phyloP scores from a whole-genome alignment of 2,888 invertebrate genomes.

The Noctua fimbriata region DNA sequence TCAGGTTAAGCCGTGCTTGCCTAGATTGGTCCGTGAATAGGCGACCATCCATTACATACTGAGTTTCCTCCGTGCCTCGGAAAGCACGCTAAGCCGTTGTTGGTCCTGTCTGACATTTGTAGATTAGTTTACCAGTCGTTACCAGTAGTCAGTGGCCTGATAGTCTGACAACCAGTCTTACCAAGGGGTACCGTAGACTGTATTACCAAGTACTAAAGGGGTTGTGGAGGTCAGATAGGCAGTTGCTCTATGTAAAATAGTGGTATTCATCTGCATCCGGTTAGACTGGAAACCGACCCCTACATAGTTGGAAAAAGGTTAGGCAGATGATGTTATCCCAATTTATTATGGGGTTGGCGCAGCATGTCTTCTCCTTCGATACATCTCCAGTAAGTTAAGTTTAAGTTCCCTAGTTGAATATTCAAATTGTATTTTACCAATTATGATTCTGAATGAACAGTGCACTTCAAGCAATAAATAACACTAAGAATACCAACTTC shows the following conservation, averaged over 20 bases:
- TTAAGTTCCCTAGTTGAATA: too few species aligned
- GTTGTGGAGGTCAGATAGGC: background rate
- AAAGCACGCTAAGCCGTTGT: background rate
- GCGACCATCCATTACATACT: background rate
- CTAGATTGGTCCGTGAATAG: background rate
- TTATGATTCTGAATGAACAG: background rate
- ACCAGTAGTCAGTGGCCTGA: background rate
- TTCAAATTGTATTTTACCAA: background rate
- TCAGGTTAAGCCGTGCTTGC: background rate
- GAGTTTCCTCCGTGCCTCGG: background rate
- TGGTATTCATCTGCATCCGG: background rate
- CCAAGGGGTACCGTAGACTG: background rate
- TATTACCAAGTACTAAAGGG: background rate
- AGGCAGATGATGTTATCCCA: too few species aligned
- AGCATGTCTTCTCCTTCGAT: too few species aligned
- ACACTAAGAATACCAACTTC: too few species aligned
- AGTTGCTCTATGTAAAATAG: background rate
- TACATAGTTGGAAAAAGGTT: background rate
- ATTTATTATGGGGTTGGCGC: too few species aligned
- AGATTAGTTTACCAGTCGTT: background rate
- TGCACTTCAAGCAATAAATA: too few species aligned
- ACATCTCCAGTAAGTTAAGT: too few species aligned
- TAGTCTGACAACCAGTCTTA: background rate
- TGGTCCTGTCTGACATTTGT: background rate
- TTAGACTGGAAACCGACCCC: background rate